Base-by-base conservation (phyloP, 2,113 vertebrate genomes). In the Ammodytes marinus region DNA sequence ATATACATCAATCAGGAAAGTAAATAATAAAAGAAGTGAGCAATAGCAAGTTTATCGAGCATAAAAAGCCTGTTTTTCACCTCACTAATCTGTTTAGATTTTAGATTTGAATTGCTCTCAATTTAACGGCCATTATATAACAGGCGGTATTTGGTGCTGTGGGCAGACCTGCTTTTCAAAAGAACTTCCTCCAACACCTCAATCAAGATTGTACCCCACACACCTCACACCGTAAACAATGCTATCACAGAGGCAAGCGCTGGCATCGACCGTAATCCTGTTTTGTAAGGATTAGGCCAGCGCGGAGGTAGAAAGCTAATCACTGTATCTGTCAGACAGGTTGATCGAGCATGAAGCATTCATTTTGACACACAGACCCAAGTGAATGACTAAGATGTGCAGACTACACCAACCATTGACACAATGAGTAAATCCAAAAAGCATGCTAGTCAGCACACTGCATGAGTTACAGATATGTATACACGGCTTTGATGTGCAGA, bases 291-390 rank as follows among this genome's bases (percentile, higher is more conserved):
- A 86, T 82, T 84, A 90, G 55, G 63, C 75, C 79, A 43, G 66
- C 37, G 77, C 19, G 66, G 85, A 82, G 86, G 84, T 81, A 84
- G 79, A 27, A 27, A 82, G 88, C 53, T 83, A 86, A 92, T 90
- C 79, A 37, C 80, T 86, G 73, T 74, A 68, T 88, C 80, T 79
- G 63, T 80, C 83, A 90, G 86, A 91, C 86, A 89, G 88, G 87
- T 86, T 83, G 77, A 86, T 90, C 83, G 71, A 54, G 80, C 69
- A 84, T 70, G 83, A 84, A 82, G 74, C 73, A 88, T 89, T 84
- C 77, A 85, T 71, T 88, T 59, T 90, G 86, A 91, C 82, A 81
- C 75, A 71, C 68, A 65, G 79, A 66, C 54, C 49, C 10, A 4
- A 57, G 40, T 6, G 64, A 73, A 84, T 86, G 75, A 88, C 64